Evolutionary conservation across 2,797 vertebrate species (phyloP).

Genomic region (Ceryle rudis): DNA sequence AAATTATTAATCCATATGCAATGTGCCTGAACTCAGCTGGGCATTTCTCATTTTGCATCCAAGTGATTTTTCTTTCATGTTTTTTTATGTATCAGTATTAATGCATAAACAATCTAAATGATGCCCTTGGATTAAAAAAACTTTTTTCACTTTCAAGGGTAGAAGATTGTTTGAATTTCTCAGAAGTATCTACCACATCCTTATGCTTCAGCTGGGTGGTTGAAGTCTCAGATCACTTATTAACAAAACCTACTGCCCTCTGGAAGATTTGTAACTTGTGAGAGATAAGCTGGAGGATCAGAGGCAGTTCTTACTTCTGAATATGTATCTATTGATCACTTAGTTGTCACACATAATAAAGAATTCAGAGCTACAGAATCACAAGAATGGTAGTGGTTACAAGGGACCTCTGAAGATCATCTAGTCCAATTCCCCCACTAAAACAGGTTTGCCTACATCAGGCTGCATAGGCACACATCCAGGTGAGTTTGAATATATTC

Average conservation of each 20-base stretch:
- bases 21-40: not conserved
- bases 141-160: not conserved
- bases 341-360: not conserved
- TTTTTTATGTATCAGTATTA: not conserved
- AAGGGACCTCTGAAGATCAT: not conserved
- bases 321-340: not conserved
- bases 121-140: constrained; percentile 1
- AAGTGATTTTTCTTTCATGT: constrained; percentile 8
- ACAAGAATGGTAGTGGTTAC: not conserved
- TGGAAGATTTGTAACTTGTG: not conserved
- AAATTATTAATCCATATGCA: constrained; percentile 37
- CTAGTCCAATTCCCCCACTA: not conserved
- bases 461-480: not conserved
- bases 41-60: constrained; percentile 18
- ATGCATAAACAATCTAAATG: not conserved
- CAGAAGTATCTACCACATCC: not conserved
- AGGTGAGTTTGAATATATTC: not conserved
- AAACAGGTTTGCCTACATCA: not conserved
- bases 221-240: not conserved
- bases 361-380: not conserved
- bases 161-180: not conserved
- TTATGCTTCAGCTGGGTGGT: not conserved
- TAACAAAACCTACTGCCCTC: not conserved
- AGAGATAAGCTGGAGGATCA: not conserved
- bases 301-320: not conserved